Evolutionary conservation across 2,113 vertebrate genomes (phyloP).

Genomic region (Heteronetta atricapilla): DNA sequence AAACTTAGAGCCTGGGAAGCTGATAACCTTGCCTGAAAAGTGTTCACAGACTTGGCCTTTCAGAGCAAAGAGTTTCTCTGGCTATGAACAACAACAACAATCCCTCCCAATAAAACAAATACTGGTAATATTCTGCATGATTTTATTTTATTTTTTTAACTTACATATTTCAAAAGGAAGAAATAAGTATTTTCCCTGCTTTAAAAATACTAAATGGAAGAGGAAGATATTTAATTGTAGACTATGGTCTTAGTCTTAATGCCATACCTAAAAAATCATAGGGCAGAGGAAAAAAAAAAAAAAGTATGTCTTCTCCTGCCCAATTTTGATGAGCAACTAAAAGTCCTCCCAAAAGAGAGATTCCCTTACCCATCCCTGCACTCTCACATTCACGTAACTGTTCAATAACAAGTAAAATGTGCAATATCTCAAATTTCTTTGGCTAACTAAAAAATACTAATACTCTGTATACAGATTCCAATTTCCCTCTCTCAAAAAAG

Average conservation of each 20-base stretch:
- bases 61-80: not conserved
- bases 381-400: not conserved
- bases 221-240: not conserved
- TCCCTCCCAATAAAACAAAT: not conserved
- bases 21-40: not conserved
- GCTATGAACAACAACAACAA: not conserved
- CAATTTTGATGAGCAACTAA: not conserved
- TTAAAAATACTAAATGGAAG: not conserved
- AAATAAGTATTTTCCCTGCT: not conserved
- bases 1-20: not conserved
- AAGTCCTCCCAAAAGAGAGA: not conserved
- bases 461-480: not conserved
- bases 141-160: not conserved
- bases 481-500: not conserved
- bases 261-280: not conserved
- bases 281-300: not conserved
- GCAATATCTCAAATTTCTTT: not conserved
- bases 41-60: not conserved
- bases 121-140: not conserved
- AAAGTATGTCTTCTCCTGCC: not conserved
- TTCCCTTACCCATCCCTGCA: not conserved
- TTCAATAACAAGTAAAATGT: not conserved
- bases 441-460: not conserved
- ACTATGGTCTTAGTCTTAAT: not conserved
- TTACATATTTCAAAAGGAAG: not conserved